Evolutionary conservation across 2,888 invertebrate genomes (phyloP).

Genomic region (Dioctria linearis): DNA sequence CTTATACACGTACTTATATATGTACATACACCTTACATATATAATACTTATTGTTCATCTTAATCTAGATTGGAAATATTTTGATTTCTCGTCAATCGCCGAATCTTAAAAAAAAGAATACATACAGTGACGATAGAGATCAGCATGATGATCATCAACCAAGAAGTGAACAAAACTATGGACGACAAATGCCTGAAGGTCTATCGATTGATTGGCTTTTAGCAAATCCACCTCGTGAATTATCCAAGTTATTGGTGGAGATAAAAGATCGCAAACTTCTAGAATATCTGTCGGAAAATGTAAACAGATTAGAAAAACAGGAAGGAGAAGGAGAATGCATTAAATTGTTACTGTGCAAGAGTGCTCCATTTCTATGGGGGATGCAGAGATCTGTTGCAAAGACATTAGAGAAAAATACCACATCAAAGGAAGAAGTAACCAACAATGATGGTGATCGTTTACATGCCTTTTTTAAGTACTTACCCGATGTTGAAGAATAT

Average conservation of each 20-base stretch:
- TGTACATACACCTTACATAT: neutral
- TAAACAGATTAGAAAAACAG: constrained; percentile 73
- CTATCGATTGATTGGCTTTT: constrained; percentile 77
- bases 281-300: constrained; percentile 75
- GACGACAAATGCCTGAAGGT: constrained; percentile 64
- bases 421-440: constrained; percentile 7
- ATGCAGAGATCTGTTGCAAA: constrained; percentile 80
- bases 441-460: constrained; percentile 62
- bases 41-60: neutral
- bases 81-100: constrained; percentile 60
- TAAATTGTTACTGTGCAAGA: constrained; percentile 82
- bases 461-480: constrained; percentile 74
- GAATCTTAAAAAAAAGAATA: neutral
- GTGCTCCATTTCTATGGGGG: constrained; percentile 81
- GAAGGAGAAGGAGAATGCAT: constrained; percentile 79
- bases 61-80: constrained; percentile 65
- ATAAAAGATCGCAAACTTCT: constrained; percentile 78
- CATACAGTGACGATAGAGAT: neutral
- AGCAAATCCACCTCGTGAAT: constrained; percentile 74
- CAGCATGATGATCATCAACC: constrained; percentile 62
- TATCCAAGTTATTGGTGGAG: constrained; percentile 74
- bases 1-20: constrained; percentile 8
- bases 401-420: neutral
- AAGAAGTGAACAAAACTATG: constrained; percentile 56
- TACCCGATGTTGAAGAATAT: constrained; percentile 77